Percentiles rank a stretch among this genome's conserved stretches.
These are phyloP conservation scores for Eudyptes chrysolophus DNA, from an alignment of 2,113 vertebrate genomes.

Conservation along the genomic window DNA sequence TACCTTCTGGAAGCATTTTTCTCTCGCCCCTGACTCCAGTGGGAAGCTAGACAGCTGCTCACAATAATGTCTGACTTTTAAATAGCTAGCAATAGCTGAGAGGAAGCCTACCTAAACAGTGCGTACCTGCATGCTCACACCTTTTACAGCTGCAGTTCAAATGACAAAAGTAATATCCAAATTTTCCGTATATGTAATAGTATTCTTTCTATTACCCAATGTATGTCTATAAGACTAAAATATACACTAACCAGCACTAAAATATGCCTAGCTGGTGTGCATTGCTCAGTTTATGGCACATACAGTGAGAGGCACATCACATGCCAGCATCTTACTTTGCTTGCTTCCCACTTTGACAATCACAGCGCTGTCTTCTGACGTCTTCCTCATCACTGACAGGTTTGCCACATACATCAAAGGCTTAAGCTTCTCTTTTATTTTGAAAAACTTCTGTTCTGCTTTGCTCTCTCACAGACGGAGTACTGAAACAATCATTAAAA, in stretches of 20 bases:
- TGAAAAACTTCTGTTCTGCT: slow-evolving; percentile 50
- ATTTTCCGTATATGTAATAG: background rate
- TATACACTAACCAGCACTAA: background rate
- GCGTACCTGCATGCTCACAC: background rate
- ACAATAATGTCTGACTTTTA: background rate
- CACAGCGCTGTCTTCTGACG: background rate
- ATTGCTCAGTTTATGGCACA: background rate
- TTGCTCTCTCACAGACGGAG: background rate
- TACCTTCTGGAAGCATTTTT: background rate
- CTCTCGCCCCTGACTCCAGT: background rate
- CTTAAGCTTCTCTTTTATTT: slow-evolving; percentile 28
- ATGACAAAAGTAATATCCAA: background rate
- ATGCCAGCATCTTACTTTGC: background rate
- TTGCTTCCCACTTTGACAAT: slow-evolving; percentile 31
- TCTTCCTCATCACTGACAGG: slow-evolving; percentile 35
- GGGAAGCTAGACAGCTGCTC: background rate
- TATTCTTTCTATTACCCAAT: background rate
- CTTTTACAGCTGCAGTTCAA: background rate
- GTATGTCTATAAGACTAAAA: background rate
- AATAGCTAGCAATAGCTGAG: background rate
- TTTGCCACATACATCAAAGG: slow-evolving; percentile 28
- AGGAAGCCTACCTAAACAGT: background rate
- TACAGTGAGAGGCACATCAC: background rate
- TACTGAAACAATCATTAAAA: slow-evolving; percentile 38
- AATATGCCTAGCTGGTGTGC: background rate